Base-by-base conservation (phyloP, 2,113 vertebrate genomes). In the Rhombomys opimus region DNA sequence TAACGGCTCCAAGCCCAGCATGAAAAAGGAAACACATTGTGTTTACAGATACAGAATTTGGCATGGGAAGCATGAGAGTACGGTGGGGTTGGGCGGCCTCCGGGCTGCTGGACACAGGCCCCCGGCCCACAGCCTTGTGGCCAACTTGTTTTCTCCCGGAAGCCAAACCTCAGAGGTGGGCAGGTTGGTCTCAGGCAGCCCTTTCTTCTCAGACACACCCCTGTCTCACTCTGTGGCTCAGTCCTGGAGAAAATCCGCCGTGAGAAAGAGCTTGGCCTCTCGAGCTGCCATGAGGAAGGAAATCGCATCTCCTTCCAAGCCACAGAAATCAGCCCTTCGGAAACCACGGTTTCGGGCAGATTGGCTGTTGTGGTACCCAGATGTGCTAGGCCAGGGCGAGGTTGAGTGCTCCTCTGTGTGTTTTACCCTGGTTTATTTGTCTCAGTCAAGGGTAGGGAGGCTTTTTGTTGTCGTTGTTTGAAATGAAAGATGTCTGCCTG, bases 21-120 rank as follows among this genome's bases (percentile, higher is more conserved):
- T 87, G 97, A 88, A 97, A 97, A 97, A 98, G 98, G 98, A 98
- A 98, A 98, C 98, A 84, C 57, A 70, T 67, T 98, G 96, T 97
- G 96, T 95, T 98, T 97, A 97, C 97, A 97, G 98, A 97, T 95
- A 91, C 0, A 77, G 97, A 95, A 95, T 97, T 96, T 98, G 98
- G 98, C 98, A 92, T 94, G 1, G 13, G 87, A 95, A 30, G 65
- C 13, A 0, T 25, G 0, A 46, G 91, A 98, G 98, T 97, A 97
- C 95, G 92, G 97, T 94, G 75, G 95, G 95, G 90, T 78, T 65
- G 68, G 89, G 89, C 30, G 1, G 95, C 90, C 91, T 76, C 89
- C 2, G 94, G 91, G 87, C 94, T 91, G 41, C 95, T 87, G 95
- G 87, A 97, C 93, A 90, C 59, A 17, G 2, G 82, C 41, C 80